These are phyloP conservation scores for Drosophila takahashii DNA, from an alignment of 1,140 invertebrate genomes.

Conservation along the genomic window DNA sequence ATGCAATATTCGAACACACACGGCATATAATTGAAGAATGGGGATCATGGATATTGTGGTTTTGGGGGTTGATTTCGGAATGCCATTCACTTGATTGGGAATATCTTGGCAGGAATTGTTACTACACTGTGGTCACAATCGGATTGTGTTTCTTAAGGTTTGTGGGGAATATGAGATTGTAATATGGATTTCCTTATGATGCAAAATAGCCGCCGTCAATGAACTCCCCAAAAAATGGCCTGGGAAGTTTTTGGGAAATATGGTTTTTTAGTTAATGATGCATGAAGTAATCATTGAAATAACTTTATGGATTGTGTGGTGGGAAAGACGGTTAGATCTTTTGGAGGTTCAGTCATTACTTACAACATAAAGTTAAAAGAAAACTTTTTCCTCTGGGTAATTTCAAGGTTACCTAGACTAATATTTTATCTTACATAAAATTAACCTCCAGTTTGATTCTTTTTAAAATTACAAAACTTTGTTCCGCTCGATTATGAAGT, in stretches of 20 bases:
- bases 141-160: conserved; percentile 5
- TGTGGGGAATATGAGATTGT: conserved; percentile 1
- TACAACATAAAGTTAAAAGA: not conserved
- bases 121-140: conserved; percentile 24
- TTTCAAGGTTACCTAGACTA: not conserved
- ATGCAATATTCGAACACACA: conserved; percentile 14
- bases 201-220: conserved; percentile 33
- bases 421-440: not conserved
- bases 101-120: conserved; percentile 30
- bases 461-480: conserved; percentile 52
- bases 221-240: conserved; percentile 24
- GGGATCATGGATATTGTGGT: conserved; percentile 41
- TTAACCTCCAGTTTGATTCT: conserved; percentile 6
- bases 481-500: conserved; percentile 45
- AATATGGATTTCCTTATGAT: conserved; percentile 31
- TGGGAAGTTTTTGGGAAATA: conserved; percentile 25
- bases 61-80: conserved; percentile 32
- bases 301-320: not conserved
- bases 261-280: conserved; percentile 25
- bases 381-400: not conserved
- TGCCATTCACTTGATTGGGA: conserved; percentile 44
- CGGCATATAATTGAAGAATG: conserved; percentile 42
- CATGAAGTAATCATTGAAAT: conserved; percentile 28
- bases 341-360: not conserved
- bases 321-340: not conserved